Conservation (phyloP, 2,888 invertebrate species). For the Acleris cristana region DNA sequence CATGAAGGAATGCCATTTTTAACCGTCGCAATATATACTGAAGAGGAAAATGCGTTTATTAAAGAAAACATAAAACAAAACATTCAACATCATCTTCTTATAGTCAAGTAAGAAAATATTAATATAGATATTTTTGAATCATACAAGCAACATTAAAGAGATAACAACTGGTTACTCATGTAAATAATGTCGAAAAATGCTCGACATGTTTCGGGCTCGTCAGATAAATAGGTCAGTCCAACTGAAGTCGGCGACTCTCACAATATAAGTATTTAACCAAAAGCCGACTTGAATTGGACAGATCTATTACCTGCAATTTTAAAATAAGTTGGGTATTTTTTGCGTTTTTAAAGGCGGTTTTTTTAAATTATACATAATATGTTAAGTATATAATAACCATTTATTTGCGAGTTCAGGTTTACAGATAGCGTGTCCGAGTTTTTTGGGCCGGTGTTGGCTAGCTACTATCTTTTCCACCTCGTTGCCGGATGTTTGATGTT, state of each 20-base stretch:
- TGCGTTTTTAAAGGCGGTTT: too few relatives aligned
- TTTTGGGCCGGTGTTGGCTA: constrained; percentile 23
- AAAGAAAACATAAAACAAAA: constrained; percentile 10
- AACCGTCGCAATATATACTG: constrained; percentile 3
- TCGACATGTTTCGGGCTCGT: too few relatives aligned
- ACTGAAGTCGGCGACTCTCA: too few relatives aligned
- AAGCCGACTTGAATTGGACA: too few relatives aligned
- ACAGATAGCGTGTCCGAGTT: constrained; percentile 19
- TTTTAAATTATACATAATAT: too few relatives aligned
- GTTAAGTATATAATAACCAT: background rate
- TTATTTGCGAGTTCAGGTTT: constrained; percentile 13
- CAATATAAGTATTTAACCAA: too few relatives aligned
- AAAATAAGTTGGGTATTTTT: too few relatives aligned
- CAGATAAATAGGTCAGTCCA: too few relatives aligned
- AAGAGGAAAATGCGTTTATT: constrained; percentile 9
- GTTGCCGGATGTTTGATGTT: constrained; percentile 22
- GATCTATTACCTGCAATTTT: too few relatives aligned
- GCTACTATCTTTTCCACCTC: constrained; percentile 22
- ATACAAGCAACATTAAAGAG: background rate
- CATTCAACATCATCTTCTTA: constrained; percentile 18
- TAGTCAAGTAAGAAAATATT: constrained; percentile 10
- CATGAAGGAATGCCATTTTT: background rate
- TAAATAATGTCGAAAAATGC: too few relatives aligned
- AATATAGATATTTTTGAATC: background rate
- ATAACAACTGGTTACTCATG: too few relatives aligned